Conservation (phyloP, 1,140 invertebrate species). For the Drosophila azteca region DNA sequence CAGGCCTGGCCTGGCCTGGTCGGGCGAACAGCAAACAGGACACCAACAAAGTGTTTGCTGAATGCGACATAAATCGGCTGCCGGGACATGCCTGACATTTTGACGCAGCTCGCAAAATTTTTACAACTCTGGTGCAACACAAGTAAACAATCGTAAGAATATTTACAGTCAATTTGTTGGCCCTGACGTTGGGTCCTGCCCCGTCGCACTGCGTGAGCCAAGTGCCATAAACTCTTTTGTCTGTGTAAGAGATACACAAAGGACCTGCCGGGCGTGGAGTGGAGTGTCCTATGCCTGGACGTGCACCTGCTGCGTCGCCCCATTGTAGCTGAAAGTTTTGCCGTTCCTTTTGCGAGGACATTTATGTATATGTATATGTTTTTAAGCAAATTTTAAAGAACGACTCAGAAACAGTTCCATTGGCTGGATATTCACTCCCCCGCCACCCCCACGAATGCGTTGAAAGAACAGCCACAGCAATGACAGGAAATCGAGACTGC, state of each 20-base stretch:
- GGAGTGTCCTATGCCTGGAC: not conserved
- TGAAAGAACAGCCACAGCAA: no score
- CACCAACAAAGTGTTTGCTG: constrained; percentile 30
- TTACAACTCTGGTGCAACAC: constrained; percentile 51
- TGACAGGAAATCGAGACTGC: not conserved
- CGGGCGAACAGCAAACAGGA: constrained; percentile 49
- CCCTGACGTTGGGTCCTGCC: constrained; percentile 1
- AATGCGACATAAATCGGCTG: constrained; percentile 60
- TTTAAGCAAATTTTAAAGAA: constrained; percentile 31
- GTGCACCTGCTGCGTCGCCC: constrained; percentile 27
- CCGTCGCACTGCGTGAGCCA: constrained; percentile 27
- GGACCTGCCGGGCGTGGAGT: not conserved
- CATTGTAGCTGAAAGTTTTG: constrained; percentile 26
- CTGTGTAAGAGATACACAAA: constrained; percentile 22
- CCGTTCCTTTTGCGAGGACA: not conserved
- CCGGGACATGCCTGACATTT: constrained; percentile 59
- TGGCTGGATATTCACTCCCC: no score
- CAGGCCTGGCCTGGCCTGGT: no score
- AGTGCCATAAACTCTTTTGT: constrained; percentile 57
- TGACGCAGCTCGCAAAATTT: constrained; percentile 68
- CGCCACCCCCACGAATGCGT: no score
- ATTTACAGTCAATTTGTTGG: constrained; percentile 78
- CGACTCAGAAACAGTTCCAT: not conserved
- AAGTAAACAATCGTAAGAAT: constrained; percentile 65
- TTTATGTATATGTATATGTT: constrained; percentile 11